These are phyloP conservation scores for Sminthurides bifidus DNA, from an alignment of 1,140 invertebrate species.

Conservation along the genomic window DNA sequence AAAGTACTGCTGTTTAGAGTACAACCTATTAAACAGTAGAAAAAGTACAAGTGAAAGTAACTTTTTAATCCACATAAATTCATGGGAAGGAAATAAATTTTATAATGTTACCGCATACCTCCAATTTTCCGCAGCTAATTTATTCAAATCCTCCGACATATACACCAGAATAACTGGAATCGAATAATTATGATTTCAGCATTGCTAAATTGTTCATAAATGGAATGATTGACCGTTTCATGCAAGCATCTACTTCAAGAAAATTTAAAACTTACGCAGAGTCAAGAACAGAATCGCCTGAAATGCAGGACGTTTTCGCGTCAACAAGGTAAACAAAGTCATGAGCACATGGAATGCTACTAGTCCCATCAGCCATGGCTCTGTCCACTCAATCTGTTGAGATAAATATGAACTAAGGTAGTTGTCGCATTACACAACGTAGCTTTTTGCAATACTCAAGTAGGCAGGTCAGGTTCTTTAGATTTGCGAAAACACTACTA, in stretches of 20 bases:
- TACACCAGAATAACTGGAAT: slow-evolving; percentile 67
- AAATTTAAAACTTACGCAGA: slow-evolving; percentile 51
- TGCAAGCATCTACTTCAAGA: no score
- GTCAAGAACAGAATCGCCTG: slow-evolving; percentile 69
- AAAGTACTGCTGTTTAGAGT: slow-evolving; percentile 78
- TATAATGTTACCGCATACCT: slow-evolving; percentile 38
- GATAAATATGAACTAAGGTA: slow-evolving; percentile 37
- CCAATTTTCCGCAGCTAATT: slow-evolving; percentile 72
- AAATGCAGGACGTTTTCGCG: slow-evolving; percentile 71
- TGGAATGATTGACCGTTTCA: slow-evolving; percentile 10
- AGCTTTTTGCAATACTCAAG: not conserved
- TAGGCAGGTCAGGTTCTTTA: not conserved
- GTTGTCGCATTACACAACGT: no score
- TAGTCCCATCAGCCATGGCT: slow-evolving; percentile 68
- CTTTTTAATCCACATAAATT: not conserved
- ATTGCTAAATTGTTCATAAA: slow-evolving; percentile 13
- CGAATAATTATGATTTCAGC: slow-evolving; percentile 33
- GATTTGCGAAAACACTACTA: not conserved
- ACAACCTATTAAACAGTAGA: slow-evolving; percentile 47
- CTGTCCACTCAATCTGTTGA: slow-evolving; percentile 74
- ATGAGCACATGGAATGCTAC: slow-evolving; percentile 61
- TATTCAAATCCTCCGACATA: slow-evolving; percentile 76
- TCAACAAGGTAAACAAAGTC: slow-evolving; percentile 62
- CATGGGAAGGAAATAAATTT: not conserved
- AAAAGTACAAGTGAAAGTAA: slow-evolving; percentile 31